Percentiles rank a stretch among this genome's conserved stretches.
Conservation (phyloP, 2,797 vertebrate genomes). For the Poeciliopsis gracilis region DNA sequence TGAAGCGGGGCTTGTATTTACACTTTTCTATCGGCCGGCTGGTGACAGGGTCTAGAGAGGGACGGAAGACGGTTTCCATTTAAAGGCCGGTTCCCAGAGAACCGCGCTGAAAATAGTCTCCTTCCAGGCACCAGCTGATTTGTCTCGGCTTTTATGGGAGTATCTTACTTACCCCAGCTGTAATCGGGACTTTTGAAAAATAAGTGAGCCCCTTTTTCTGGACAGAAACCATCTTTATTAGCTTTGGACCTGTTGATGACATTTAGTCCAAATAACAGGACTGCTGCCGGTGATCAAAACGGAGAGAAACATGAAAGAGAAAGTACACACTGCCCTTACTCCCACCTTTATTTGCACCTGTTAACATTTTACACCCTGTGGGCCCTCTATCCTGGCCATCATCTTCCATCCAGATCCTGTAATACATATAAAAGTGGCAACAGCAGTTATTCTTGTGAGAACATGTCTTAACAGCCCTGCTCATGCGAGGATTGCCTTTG, state of each 20-base stretch:
- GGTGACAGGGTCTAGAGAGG: conserved; percentile 59
- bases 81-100: conserved; percentile 52
- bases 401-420: conserved; percentile 13
- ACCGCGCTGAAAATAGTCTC: not conserved
- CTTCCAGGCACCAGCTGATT: not conserved
- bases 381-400: conserved; percentile 13
- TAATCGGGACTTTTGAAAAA: too few species aligned
- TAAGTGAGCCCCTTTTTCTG: not conserved
- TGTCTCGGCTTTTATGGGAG: not conserved
- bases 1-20: conserved; percentile 48
- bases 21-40: conserved; percentile 45
- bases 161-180: not conserved
- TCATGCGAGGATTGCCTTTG: conserved; percentile 26
- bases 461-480: conserved; percentile 18
- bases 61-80: conserved; percentile 56
- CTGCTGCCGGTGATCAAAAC: not conserved
- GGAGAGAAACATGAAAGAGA: conserved; percentile 10
- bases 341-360: conserved; percentile 28
- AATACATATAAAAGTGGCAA: conserved; percentile 20
- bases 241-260: not conserved
- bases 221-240: not conserved
- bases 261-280: not conserved
- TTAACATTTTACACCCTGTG: conserved; percentile 41
- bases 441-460: conserved; percentile 29
- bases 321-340: conserved; percentile 40